Evolutionary conservation across 2,113 vertebrate genomes (phyloP), one percentile per base, ranked within the genome.

Genomic region (Corythornis vintsioides): DNA sequence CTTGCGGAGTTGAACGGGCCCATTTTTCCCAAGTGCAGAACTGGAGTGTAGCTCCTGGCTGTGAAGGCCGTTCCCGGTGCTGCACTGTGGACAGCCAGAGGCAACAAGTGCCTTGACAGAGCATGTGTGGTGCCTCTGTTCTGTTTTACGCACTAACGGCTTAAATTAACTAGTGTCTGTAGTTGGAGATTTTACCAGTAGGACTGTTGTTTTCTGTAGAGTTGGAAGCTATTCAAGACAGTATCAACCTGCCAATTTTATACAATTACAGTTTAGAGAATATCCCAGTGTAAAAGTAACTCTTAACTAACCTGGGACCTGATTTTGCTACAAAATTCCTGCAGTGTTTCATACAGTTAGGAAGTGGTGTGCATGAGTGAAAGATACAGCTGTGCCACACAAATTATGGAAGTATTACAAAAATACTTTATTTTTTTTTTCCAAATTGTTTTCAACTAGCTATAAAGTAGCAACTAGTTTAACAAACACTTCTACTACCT

Each of bases 1-100:
- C 98, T 99, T 75, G 99, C 98, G 38, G 99, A 98, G 78, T 20
- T 98, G 92, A 98, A 97, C 5, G 99, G 99, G 96, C 99, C 99
- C 93, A 99, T 99, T 97, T 98, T 99, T 96, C 99, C 99, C 85
- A 99, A 99, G 97, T 99, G 98, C 98, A 98, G 99, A 97, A 99
- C 98, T 65, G 98, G 98, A 83, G 97, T 99, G 97, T 99, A 99
- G 96, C 11, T 59, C 73, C 93, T 64, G 80, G 65, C 35, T 71
- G 24, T 5, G 78, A 60, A 80, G 60, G 65, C 83, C 69, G 17
- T 33, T 76, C 91, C 90, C 10, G 15, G 95, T 35, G 75, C 90
- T 96, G 38, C 91, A 90, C 93, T 71, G 92, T 80, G 94, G 96
- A 95, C 94, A 92, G 66, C 90, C 50, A 79, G 78, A 95, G 95